Base-by-base conservation (phyloP, 2,797 vertebrate species). In the Dermochelys coriacea region DNA sequence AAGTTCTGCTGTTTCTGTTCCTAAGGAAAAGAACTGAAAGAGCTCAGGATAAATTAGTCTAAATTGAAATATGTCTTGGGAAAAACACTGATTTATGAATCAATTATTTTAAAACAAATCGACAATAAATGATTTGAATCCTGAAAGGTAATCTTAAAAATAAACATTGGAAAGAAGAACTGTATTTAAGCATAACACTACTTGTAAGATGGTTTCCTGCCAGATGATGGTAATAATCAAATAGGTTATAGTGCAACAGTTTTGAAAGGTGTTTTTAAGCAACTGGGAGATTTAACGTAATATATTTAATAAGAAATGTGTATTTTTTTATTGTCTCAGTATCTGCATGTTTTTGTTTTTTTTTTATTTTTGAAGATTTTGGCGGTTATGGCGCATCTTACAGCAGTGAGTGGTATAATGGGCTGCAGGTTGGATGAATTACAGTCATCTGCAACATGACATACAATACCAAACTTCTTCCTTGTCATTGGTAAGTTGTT, bases 401-500 rank as follows among this genome's bases (percentile, higher is more conserved):
- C 34, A 10, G 75, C 88, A 41, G 54, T 1, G 0, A 45, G 4
- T 89, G 82, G 80, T 86, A 59, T 88, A 84, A 95, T 49, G 94
- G 87, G 74, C 94, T 95, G 68, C 94, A 94, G 2, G 64, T 86
- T 90, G 90, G 96, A 93, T 91, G 95, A 97, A 89, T 77, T 21
- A 8, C 93, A 82, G 86, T 87, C 23, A 0, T 95, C 89, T 94
- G 89, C 95, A 90, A 96, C 95, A 90, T 95, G 96, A 95, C 80
- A 82, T 1, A 5, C 34, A 27, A 7, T 64, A n/a, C 37, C 50
- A 55, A 79, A 84, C 4, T 59, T 93, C 91, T 87, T 89, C 85
- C 49, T n/a, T 91, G 29, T 84, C 50, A 49, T 79, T 95, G 91
- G 98, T 98, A 90, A 94, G 97, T 93, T 41, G 41, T 37, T 37